Evolutionary conservation across 64 coral and sea anemone species (phyloP), one percentile per base, ranked within the genome.

Genomic region (Hydrozoanthus tunicans): DNA sequence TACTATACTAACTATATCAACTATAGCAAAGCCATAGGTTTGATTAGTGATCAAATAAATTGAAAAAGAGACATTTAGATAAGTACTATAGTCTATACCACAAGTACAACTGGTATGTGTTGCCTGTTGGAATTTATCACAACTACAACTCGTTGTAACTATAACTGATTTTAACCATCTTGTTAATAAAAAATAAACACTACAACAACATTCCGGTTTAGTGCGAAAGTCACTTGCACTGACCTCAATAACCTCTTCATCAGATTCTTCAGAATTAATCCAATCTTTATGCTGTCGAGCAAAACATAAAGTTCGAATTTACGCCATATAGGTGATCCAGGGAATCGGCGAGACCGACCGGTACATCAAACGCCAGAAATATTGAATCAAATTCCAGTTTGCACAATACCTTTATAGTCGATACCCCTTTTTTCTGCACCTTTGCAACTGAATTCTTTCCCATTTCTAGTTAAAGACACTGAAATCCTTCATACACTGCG

Each of bases 231-330:
- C 17, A 80, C 3, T 80, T 15, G 5, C 56, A 59, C 78, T 59
- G 4, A 80, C 78, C 78, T 80, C 78, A 24, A 20, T 57, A 80
- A 60, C 8, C 59, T 80, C 78, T n/a, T 80, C 55, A 80, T 61
- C 78, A 4, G 78, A 80, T 27, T 80, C 78, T 59, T 80, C 78
- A 80, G 57, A 79, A 59, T 3, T 58, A 58, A 24, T 25, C 59
- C 78, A 14, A 59, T 80, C 56, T 25, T 54, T 57, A n/a, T n/a
- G 12, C 23, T 13, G 65, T 5, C 65, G 6, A 69, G 65, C 23
- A 69, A 12, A 69, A 15, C 65, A 69, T 69, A 62, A 11, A 5
- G 11, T 62, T 20, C 20, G 20, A 11, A 17, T 69, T 69, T 12
- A 69, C 14, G 14, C 65, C 0, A 17, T 69, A 17, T 13, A 17